phyloP scores from a whole-genome alignment of 2,888 invertebrate genomes.

The Hydraecia micacea region DNA sequence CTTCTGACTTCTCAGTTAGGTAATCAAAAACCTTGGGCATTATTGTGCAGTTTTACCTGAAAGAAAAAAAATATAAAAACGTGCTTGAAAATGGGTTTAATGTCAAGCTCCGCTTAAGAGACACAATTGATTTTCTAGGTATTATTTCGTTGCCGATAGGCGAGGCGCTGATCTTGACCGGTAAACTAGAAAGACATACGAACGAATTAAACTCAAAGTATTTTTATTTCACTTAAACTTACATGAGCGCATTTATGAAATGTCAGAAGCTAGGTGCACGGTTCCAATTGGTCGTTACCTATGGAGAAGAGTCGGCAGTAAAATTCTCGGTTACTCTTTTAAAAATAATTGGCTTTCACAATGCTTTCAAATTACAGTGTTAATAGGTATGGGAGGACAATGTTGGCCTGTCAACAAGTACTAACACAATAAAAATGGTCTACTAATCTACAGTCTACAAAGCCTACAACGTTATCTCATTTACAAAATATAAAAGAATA shows the following conservation, averaged over 20 bases:
- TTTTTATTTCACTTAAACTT: no score
- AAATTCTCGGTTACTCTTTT: neutral
- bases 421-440: neutral
- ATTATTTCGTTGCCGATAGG: no score
- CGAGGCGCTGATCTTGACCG: no score
- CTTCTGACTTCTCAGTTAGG: neutral
- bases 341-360: neutral
- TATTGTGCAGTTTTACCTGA: neutral
- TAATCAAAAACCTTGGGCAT: conserved; percentile 15
- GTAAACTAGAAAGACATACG: no score
- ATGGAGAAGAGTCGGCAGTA: neutral
- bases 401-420: neutral
- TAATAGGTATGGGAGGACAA: neutral
- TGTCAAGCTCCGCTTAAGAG: no score
- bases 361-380: neutral
- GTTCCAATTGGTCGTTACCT: neutral
- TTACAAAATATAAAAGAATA: no score
- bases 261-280: no score
- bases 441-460: neutral
- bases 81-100: no score
- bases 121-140: no score
- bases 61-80: neutral
- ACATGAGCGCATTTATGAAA: no score
- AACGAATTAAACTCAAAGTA: neutral
- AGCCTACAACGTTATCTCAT: neutral